Percentiles rank a stretch among this genome's conserved stretches.
Conservation (phyloP, 2,888 invertebrate genomes). For the Epinotia bilunana region DNA sequence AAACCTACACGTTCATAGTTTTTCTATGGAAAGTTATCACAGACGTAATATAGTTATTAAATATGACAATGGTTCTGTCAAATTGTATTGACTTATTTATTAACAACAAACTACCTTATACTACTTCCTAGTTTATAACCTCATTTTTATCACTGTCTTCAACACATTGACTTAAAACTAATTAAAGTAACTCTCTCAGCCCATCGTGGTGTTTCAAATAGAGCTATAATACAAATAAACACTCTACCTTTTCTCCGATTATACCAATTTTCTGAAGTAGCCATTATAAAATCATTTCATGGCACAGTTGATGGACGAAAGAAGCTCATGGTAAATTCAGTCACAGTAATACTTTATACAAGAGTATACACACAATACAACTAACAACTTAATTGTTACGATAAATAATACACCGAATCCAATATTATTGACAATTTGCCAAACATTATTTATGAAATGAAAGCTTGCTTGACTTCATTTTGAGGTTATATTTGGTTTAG, state of each 20-base stretch:
- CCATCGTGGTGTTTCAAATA: constrained; percentile 1
- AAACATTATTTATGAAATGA: constrained; percentile 45
- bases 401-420: constrained; percentile 23
- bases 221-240: constrained; percentile 44
- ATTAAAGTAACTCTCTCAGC: not conserved
- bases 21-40: not conserved
- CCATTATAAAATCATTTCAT: constrained; percentile 77
- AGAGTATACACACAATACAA: constrained; percentile 16
- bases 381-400: constrained; percentile 20
- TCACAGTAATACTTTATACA: constrained; percentile 26
- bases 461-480: constrained; percentile 44
- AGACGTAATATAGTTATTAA: not conserved
- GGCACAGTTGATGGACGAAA: constrained; percentile 44
- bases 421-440: constrained; percentile 42
- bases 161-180: not conserved
- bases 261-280: constrained; percentile 78
- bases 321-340: constrained; percentile 41
- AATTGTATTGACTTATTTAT: constrained; percentile 22
- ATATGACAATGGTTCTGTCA: not conserved
- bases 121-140: constrained; percentile 39
- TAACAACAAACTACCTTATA: constrained; percentile 38
- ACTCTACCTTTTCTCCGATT: constrained; percentile 78
- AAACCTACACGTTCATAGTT: not conserved
- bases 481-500: constrained; percentile 42
- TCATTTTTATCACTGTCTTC: constrained; percentile 21